phyloP scores from a whole-genome alignment of 2,888 invertebrate species.

The Cryptops parisi region DNA sequence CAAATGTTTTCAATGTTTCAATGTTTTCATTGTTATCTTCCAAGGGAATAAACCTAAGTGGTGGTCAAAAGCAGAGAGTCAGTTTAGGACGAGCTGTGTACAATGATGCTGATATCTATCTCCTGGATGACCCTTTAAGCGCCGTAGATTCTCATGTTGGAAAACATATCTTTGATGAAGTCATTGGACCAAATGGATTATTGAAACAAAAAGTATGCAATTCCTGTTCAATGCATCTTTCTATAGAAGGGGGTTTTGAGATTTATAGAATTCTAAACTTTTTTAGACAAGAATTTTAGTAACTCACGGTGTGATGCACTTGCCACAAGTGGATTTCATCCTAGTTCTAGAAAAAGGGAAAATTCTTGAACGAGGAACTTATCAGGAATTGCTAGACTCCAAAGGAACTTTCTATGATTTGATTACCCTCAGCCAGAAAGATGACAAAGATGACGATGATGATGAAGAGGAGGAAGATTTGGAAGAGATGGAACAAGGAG shows the following conservation, averaged over 20 bases:
- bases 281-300: constrained; percentile 65
- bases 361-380: constrained; percentile 78
- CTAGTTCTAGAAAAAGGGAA: constrained; percentile 75
- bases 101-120: constrained; percentile 34
- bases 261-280: too few relatives aligned
- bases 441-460: constrained; percentile 24
- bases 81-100: too few relatives aligned
- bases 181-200: constrained; percentile 37
- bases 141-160: too few relatives aligned
- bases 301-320: constrained; percentile 86
- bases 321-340: constrained; percentile 79
- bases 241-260: too few relatives aligned
- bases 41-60: too few relatives aligned
- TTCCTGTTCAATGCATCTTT: too few relatives aligned
- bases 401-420: constrained; percentile 45
- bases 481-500: too few relatives aligned
- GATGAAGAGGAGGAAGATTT: too few relatives aligned
- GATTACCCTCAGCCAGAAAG: constrained; percentile 35
- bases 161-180: constrained; percentile 37
- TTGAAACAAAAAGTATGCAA: constrained; percentile 35
- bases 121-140: constrained; percentile 43
- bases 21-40: too few relatives aligned
- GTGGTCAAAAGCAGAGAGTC: too few relatives aligned
- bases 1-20: too few relatives aligned
- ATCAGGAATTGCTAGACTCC: constrained; percentile 70